Evolutionary conservation across 2,797 vertebrate species (phyloP).

Genomic region (Jordanella pulchra): DNA sequence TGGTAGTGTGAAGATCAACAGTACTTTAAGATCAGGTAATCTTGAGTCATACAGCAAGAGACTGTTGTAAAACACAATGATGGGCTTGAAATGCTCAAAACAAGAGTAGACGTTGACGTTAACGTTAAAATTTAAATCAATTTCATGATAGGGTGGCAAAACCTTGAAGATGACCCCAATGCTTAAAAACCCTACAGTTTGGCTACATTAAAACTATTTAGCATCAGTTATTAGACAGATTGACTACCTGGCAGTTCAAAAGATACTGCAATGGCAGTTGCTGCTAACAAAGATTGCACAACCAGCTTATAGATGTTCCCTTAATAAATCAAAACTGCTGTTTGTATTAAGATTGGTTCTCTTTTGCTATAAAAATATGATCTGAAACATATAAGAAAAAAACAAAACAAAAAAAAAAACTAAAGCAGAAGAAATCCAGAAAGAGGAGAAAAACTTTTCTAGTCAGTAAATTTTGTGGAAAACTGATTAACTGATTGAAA

Average conservation of each 20-base stretch:
- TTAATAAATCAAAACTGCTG: background rate
- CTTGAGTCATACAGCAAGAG: background rate
- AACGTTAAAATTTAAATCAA: background rate
- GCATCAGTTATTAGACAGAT: too few species aligned
- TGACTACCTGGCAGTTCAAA: background rate
- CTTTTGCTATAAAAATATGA: background rate
- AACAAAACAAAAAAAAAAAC: background rate
- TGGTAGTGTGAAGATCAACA: background rate
- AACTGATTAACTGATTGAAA: background rate
- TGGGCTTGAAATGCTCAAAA: background rate
- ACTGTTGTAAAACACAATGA: background rate
- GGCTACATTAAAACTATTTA: background rate
- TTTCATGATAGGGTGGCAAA: background rate
- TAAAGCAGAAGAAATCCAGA: background rate
- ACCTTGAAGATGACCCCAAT: too few species aligned
- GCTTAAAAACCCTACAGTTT: background rate
- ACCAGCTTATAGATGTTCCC: background rate
- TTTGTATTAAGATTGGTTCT: too few species aligned
- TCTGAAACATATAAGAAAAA: background rate
- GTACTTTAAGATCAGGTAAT: background rate
- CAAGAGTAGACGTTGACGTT: background rate
- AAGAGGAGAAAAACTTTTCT: too few species aligned
- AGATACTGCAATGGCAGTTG: background rate
- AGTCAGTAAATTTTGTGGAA: background rate
- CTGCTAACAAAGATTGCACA: background rate